Percentiles rank a stretch among this genome's conserved stretches.
These are phyloP conservation scores for Pocillopora damicornis DNA, from an alignment of 64 coral and sea anemone genomes.

Conservation along the genomic window DNA sequence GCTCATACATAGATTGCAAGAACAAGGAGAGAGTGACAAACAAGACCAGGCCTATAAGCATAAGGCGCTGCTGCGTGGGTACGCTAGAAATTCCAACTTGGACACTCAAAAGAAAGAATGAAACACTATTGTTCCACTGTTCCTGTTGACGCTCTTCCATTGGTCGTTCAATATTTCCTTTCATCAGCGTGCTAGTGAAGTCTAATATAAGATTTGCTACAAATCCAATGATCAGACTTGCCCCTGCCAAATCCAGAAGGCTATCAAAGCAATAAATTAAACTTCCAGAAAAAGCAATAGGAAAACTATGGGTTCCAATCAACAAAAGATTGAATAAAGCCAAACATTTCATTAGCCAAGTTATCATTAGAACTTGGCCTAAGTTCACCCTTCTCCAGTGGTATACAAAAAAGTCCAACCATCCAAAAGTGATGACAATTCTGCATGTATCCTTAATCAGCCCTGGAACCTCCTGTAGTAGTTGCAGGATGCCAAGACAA, in stretches of 20 bases:
- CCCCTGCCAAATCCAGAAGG: conserved; percentile 63
- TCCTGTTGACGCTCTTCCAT: conserved; percentile 47
- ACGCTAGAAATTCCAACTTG: conserved; percentile 62
- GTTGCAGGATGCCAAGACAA: conserved; percentile 40
- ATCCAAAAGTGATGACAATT: conserved; percentile 74
- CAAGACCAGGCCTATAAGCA: conserved; percentile 67
- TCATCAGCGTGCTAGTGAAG: conserved; percentile 29
- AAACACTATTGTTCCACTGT: conserved; percentile 73
- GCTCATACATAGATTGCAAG: conserved; percentile 71
- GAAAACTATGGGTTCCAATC: neutral
- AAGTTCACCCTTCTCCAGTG: conserved; percentile 75
- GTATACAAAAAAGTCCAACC: conserved; percentile 61
- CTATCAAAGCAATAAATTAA: conserved; percentile 68
- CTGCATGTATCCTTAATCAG: conserved; percentile 52
- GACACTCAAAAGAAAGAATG: conserved; percentile 74
- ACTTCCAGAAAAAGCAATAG: conserved; percentile 15
- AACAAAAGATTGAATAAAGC: conserved; percentile 25
- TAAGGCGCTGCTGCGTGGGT: conserved; percentile 47
- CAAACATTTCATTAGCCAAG: conserved; percentile 81
- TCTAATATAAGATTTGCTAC: conserved; percentile 53
- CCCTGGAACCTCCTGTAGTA: conserved; percentile 48
- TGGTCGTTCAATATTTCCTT: conserved; percentile 48
- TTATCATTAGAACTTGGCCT: conserved; percentile 58
- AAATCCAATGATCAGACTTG: conserved; percentile 75
- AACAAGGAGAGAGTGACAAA: conserved; percentile 84